Evolutionary conservation across 1,140 invertebrate species (phyloP).

Genomic region (Drosophila insularis): DNA sequence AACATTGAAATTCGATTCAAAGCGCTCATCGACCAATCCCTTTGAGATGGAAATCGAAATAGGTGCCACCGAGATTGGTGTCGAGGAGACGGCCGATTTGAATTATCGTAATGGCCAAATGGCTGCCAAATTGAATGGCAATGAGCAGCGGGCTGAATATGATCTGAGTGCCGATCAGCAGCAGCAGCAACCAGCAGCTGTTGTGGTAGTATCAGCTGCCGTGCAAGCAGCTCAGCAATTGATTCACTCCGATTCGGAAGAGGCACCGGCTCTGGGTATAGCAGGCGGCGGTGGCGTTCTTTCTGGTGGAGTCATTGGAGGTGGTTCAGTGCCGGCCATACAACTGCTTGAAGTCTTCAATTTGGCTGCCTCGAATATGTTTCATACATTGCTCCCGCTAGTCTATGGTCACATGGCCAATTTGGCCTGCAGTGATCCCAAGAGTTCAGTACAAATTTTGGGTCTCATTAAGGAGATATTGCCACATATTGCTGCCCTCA

Average conservation of each 20-base stretch:
- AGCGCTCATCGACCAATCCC: conserved; percentile 80
- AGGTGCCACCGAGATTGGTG: conserved; percentile 77
- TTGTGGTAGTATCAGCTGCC: not conserved
- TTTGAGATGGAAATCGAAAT: conserved; percentile 82
- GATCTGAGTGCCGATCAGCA: conserved; percentile 63
- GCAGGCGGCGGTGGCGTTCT: conserved; percentile 13
- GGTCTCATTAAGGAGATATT: conserved; percentile 94
- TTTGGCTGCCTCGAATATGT: conserved; percentile 83
- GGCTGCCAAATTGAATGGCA: conserved; percentile 77
- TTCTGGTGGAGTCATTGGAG: conserved; percentile 39
- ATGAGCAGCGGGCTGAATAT: conserved; percentile 67
- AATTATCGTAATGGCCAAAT: conserved; percentile 59
- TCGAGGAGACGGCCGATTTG: conserved; percentile 71
- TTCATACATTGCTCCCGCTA: conserved; percentile 90
- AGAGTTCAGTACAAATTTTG: conserved; percentile 96
- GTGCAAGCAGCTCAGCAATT: not conserved
- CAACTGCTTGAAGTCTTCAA: conserved; percentile 79
- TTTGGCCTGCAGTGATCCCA: conserved; percentile 90
- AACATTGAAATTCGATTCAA: conserved; percentile 77
- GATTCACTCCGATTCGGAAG: conserved; percentile 69
- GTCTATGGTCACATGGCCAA: conserved; percentile 92
- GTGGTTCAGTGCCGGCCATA: conserved; percentile 37
- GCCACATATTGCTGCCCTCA: conserved; percentile 93
- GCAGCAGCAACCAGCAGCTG: conserved; percentile 6
- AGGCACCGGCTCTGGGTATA: conserved; percentile 32